Evolutionary conservation across 1,140 invertebrate genomes (phyloP).

Genomic region (Scylla paramamosain): DNA sequence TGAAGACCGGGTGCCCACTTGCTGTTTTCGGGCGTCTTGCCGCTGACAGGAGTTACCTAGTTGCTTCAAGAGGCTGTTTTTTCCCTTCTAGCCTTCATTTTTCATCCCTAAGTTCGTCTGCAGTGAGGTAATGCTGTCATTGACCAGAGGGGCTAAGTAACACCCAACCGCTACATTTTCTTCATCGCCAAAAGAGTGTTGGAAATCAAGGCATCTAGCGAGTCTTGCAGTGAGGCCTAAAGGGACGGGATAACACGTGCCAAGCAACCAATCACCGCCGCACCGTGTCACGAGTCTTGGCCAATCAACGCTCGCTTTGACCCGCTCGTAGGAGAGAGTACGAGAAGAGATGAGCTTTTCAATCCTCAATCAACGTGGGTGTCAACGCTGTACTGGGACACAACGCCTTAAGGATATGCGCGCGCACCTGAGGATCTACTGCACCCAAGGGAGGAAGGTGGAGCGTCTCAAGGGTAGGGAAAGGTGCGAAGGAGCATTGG

Average conservation of each 20-base stretch:
- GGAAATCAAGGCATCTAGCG: neutral
- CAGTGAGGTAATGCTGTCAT: neutral
- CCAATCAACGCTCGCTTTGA: constrained; percentile 48
- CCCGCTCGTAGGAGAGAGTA: neutral
- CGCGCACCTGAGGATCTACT: neutral
- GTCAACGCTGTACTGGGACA: too few species aligned
- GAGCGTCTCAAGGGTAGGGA: neutral
- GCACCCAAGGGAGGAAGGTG: neutral
- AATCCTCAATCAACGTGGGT: neutral
- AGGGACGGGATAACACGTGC: constrained; percentile 67
- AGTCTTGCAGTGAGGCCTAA: neutral
- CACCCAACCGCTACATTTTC: neutral
- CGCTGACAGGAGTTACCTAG: constrained; percentile 59
- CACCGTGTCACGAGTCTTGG: constrained; percentile 46
- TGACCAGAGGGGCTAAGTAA: neutral
- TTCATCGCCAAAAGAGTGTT: neutral
- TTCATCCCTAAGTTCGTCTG: neutral
- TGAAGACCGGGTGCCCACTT: constrained; percentile 55
- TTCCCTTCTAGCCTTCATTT: neutral
- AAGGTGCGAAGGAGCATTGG: neutral
- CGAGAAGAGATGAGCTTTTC: constrained; percentile 1
- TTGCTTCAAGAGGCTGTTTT: neutral
- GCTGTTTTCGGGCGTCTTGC: constrained; percentile 56
- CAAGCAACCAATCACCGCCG: constrained; percentile 56
- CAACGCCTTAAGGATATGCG: too few species aligned